Percentiles rank a stretch among this genome's conserved stretches.
phyloP scores from a whole-genome alignment of 2,113 vertebrate genomes.

The Chrysochloris asiatica region DNA sequence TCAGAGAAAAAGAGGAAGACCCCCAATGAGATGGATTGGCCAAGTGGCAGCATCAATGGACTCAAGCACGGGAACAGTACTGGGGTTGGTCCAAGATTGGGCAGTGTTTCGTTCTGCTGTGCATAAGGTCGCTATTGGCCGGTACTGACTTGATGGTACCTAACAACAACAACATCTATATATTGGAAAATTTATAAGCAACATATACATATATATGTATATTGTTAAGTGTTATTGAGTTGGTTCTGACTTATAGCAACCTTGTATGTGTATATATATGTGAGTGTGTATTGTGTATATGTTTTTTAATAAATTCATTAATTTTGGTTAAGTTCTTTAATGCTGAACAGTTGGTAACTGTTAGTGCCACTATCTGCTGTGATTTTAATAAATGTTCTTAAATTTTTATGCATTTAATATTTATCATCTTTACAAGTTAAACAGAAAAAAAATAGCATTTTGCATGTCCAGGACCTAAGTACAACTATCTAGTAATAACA shows the following conservation, averaged over 20 bases:
- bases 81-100: no score
- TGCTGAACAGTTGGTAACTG: not conserved
- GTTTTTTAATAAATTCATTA: constrained; percentile 54
- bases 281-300: not conserved
- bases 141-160: no score
- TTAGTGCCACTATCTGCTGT: not conserved
- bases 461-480: constrained; percentile 13
- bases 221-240: no score
- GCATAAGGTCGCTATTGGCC: no score
- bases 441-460: not conserved
- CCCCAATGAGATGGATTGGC: no score
- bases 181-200: not conserved
- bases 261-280: no score
- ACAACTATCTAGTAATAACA: not conserved
- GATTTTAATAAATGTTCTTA: constrained; percentile 48
- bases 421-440: constrained; percentile 42
- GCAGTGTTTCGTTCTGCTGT: no score
- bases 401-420: not conserved
- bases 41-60: no score
- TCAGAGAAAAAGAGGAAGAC: no score
- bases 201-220: not conserved
- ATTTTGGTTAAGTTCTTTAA: constrained; percentile 53
- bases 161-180: no score
- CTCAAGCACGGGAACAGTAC: no score
- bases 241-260: no score